These are phyloP conservation scores for Arvicanthis niloticus DNA, from an alignment of 2,113 vertebrate genomes.

Conservation along the genomic window DNA sequence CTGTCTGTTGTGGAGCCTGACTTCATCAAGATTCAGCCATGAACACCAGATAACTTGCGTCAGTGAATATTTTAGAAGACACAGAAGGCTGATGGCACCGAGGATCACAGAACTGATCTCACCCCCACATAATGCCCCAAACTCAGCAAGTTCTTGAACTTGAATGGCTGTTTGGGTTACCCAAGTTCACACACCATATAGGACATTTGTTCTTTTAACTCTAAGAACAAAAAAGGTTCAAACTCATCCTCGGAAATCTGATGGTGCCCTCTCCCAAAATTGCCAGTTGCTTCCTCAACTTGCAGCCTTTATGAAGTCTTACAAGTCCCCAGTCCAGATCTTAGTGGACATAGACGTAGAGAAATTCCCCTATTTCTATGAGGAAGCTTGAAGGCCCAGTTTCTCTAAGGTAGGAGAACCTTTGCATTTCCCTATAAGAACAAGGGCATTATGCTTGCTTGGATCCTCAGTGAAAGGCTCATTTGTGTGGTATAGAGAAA, in stretches of 20 bases:
- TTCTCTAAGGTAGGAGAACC: neutral
- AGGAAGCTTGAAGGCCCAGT: neutral
- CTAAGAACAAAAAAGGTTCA: neutral
- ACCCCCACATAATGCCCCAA: neutral
- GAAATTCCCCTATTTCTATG: neutral
- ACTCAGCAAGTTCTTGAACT: neutral
- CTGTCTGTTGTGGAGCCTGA: neutral
- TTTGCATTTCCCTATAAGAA: conserved; percentile 30
- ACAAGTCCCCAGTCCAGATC: neutral
- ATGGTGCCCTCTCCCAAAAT: neutral
- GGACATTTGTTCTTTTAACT: neutral
- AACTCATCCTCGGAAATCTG: neutral
- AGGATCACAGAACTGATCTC: neutral
- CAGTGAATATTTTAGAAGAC: neutral
- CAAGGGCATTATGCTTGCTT: neutral
- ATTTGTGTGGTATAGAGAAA: neutral
- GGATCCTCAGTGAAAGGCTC: neutral
- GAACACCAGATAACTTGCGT: neutral
- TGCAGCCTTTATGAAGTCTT: neutral
- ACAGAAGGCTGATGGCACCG: neutral
- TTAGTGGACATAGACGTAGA: neutral
- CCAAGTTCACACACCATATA: neutral
- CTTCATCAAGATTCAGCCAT: neutral
- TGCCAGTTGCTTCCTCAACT: neutral
- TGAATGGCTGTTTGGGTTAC: neutral